Percentiles rank a stretch among this genome's conserved stretches.
Conservation (phyloP, 2,113 vertebrate genomes). For the Phainopepla nitens region DNA sequence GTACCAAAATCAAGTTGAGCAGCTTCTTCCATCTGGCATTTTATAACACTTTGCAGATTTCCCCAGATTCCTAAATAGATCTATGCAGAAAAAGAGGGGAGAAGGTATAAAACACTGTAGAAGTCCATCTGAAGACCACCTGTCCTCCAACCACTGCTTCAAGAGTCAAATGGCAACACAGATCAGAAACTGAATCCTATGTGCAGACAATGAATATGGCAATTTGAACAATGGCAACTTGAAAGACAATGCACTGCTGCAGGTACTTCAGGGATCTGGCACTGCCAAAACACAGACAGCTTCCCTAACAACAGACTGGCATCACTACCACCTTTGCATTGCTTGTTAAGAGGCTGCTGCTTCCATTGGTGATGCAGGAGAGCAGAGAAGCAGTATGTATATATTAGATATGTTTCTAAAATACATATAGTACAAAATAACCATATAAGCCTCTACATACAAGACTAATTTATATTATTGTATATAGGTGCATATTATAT, state of each 20-base stretch:
- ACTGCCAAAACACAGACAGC: not conserved
- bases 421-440: not conserved
- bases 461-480: not conserved
- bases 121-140: not conserved
- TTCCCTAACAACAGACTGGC: not conserved
- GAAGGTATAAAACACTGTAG: not conserved
- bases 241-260: not conserved
- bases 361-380: not conserved
- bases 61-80: constrained; percentile 94
- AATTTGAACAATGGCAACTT: not conserved
- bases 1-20: constrained; percentile 83
- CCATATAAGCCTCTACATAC: not conserved
- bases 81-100: constrained; percentile 58
- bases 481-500: not conserved
- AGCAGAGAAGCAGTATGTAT: not conserved
- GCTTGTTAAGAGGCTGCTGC: not conserved
- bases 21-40: constrained; percentile 91
- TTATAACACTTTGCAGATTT: constrained; percentile 90
- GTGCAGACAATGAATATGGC: not conserved
- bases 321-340: not conserved
- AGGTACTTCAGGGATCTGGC: not conserved
- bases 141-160: not conserved
- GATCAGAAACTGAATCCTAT: not conserved
- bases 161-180: not conserved
- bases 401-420: not conserved